phyloP scores from a whole-genome alignment of 2,888 invertebrate species.

The Ectemnius cavifrons region DNA sequence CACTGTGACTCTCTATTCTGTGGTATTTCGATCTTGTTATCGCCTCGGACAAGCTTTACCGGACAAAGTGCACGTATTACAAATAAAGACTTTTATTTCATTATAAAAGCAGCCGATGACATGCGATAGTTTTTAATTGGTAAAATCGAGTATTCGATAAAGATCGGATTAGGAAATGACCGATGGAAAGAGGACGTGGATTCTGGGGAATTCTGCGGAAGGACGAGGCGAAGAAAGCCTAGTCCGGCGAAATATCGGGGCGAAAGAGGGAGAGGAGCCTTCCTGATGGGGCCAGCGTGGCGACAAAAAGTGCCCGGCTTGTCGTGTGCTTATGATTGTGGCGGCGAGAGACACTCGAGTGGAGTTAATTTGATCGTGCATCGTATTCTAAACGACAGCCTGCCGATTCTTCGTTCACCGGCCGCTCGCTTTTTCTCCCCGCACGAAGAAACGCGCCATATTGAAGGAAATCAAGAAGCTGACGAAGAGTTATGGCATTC shows the following conservation, averaged over 20 bases:
- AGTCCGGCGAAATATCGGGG: background rate
- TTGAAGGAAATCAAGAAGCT: constrained; percentile 14
- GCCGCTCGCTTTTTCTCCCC: constrained; percentile 3
- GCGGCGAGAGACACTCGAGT: constrained; percentile 13
- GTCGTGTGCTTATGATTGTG: constrained; percentile 26
- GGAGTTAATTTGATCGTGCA: constrained; percentile 41
- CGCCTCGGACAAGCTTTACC: background rate
- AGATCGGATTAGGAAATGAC: constrained; percentile 9
- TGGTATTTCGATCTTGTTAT: constrained; percentile 3
- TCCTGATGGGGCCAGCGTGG: constrained; percentile 4
- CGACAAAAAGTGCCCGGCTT: constrained; percentile 26
- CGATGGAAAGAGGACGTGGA: background rate
- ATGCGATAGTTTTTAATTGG: background rate
- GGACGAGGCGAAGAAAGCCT: background rate
- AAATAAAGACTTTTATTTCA: too few species aligned
- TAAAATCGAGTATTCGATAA: background rate
- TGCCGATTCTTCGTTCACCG: constrained; percentile 21
- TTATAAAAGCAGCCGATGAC: too few species aligned
- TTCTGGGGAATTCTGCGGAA: constrained; percentile 24
- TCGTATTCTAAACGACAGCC: constrained; percentile 33
- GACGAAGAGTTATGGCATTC: constrained; percentile 11
- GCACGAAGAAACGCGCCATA: background rate
- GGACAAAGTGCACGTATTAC: too few species aligned
- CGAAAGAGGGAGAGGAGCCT: constrained; percentile 5
- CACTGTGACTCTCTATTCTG: background rate